Evolutionary conservation across 1,140 invertebrate species (phyloP), one percentile per base, ranked within the genome.

Genomic region (Batillaria attramentaria): DNA sequence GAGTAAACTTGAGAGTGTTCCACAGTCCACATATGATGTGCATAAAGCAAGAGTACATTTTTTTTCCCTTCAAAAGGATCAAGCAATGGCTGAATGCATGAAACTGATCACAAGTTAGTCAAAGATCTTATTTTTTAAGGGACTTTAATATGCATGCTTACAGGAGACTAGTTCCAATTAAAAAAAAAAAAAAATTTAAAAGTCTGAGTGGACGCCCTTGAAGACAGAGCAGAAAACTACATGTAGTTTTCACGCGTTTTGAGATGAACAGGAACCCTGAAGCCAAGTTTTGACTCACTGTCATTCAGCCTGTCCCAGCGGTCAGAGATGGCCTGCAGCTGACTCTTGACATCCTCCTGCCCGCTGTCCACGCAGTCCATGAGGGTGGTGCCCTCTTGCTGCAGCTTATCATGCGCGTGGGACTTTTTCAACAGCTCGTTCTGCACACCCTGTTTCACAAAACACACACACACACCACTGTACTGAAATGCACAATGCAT

Each of bases 391-490:
- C 97, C 97, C 3, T 87, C 86, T 95, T 91, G 0, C 94, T 95
- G 87, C 94, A 95, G 79, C 95, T 95, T 96, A 84, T 98, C 97
- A 88, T 95, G 98, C 90, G 98, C 97, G 16, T 96, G 96, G 68
- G 96, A 96, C 81, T 95, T 95, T 87, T 97, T 96, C 94, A 96
- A 89, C 4, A 98, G 94, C 85, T 98, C 97, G 88, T 97, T 98
- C 83, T 97, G 94, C 91, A 98, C 95, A 2, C 82, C 85, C 87
- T 92, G 65, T 1, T 79, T 78, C 39, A 62, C 57, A 62, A 24
- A 24, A 62, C 24, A 10, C 46, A 24, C 8, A 0, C n/a, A 18
- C 46, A 16, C 46, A 54, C 46, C 46, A 54, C 46, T 54, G 16
- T 54, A 54, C 16, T 50, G 46, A 10, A 50, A 50, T 10, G 10